These are phyloP conservation scores for Oreochromis spilurus DNA, from an alignment of 2,113 vertebrate species.

Conservation along the genomic window DNA sequence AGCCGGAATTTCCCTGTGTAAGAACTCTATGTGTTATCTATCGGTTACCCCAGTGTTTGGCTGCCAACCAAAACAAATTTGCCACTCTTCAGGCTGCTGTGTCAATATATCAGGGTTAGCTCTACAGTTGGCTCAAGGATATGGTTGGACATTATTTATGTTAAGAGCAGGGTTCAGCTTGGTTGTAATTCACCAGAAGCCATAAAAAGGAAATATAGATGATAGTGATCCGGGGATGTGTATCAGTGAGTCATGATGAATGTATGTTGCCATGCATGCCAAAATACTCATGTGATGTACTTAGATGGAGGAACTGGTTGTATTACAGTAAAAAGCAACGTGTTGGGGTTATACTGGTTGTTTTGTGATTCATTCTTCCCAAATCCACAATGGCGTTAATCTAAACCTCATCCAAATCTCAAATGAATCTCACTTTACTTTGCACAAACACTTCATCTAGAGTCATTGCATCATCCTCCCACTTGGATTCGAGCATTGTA, in stretches of 20 bases:
- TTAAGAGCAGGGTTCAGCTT: neutral
- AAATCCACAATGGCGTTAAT: neutral
- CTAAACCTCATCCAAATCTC: neutral
- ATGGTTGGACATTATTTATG: slow-evolving; percentile 28
- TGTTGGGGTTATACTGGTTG: neutral
- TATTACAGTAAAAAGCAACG: neutral
- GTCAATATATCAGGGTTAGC: slow-evolving; percentile 30
- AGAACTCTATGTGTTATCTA: neutral
- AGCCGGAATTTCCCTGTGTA: neutral
- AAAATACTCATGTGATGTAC: neutral
- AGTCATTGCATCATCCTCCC: neutral
- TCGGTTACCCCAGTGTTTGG: slow-evolving; percentile 9
- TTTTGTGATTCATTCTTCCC: slow-evolving; percentile 10
- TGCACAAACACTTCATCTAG: neutral
- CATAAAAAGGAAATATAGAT: neutral
- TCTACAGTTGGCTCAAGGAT: neutral
- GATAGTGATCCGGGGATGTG: neutral
- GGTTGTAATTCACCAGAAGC: neutral
- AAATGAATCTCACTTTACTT: neutral
- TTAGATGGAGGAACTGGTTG: neutral
- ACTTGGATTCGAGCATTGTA: neutral
- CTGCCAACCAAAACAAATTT: slow-evolving; percentile 27
- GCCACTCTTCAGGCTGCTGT: neutral
- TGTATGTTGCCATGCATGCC: neutral
- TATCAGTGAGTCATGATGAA: neutral